Evolutionary conservation across 1,140 invertebrate genomes (phyloP).

Genomic region (Leptopilina boulardi): DNA sequence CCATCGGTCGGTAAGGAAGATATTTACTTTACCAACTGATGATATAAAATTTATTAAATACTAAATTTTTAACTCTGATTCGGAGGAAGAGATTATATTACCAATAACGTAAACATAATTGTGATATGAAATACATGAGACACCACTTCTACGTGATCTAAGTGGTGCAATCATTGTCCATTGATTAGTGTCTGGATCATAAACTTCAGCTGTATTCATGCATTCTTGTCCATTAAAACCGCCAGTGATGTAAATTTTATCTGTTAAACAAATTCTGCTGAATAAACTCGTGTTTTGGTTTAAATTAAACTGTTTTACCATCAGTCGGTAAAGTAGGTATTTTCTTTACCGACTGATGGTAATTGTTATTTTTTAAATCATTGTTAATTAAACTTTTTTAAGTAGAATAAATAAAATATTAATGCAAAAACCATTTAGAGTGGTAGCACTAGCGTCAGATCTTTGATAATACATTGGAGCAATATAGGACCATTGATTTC

Average conservation of each 20-base stretch:
- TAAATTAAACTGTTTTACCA: too few relatives aligned
- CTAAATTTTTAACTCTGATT: background rate
- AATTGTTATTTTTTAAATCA: too few relatives aligned
- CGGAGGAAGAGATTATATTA: conserved; percentile 47
- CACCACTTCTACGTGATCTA: conserved; percentile 78
- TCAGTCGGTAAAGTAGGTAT: too few relatives aligned
- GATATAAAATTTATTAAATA: too few relatives aligned
- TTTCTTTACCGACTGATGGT: too few relatives aligned
- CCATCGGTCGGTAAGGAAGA: too few relatives aligned
- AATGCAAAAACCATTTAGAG: conserved; percentile 73
- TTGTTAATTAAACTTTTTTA: background rate
- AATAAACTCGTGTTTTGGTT: too few relatives aligned
- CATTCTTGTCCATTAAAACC: conserved; percentile 95
- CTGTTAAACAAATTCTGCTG: conserved; percentile 66
- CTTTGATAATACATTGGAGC: conserved; percentile 81
- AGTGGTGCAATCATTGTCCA: conserved; percentile 89
- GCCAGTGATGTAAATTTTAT: conserved; percentile 88
- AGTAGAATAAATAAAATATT: background rate
- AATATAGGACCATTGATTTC: conserved; percentile 81
- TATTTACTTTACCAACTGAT: too few relatives aligned
- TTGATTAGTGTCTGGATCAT: conserved; percentile 88
- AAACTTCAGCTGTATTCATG: conserved; percentile 90
- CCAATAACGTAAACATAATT: conserved; percentile 76
- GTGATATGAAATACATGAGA: conserved; percentile 78
- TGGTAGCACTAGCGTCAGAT: conserved; percentile 82